Percentiles rank a stretch among this genome's conserved stretches.
These are phyloP conservation scores for Drosophila robusta DNA, from an alignment of 2,888 invertebrate species.

Conservation along the genomic window DNA sequence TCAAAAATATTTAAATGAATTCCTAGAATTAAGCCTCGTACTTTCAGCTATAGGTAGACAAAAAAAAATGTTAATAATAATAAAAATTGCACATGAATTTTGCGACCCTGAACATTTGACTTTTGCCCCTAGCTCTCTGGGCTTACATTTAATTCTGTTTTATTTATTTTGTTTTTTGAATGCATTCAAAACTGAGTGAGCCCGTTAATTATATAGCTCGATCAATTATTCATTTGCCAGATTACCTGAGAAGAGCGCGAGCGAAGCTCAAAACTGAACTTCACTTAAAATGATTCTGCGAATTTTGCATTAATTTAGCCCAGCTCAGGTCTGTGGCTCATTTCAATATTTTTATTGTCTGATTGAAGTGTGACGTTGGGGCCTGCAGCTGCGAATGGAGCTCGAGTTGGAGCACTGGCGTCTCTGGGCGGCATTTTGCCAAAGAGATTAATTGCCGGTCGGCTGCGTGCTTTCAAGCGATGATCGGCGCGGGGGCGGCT, in stretches of 20 bases:
- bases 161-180: conserved; percentile 19
- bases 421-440: conserved; percentile 60
- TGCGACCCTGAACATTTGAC: conserved; percentile 50
- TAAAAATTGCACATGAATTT: conserved; percentile 66
- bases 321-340: conserved; percentile 48
- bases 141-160: conserved; percentile 27
- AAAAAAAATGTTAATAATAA: conserved; percentile 8
- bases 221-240: conserved; percentile 79
- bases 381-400: conserved; percentile 39
- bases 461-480: conserved; percentile 41
- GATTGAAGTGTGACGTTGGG: conserved; percentile 76
- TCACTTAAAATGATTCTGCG: conserved; percentile 79
- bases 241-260: conserved; percentile 68
- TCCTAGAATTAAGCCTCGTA: conserved; percentile 46
- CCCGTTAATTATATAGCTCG: conserved; percentile 77
- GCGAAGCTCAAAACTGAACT: conserved; percentile 54
- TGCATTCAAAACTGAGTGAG: conserved; percentile 72
- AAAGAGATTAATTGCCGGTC: conserved; percentile 74
- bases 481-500: conserved; percentile 45
- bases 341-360: conserved; percentile 79
- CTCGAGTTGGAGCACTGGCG: conserved; percentile 4
- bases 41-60: conserved; percentile 46
- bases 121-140: too few species aligned
- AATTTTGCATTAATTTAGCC: conserved; percentile 66
- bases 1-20: conserved; percentile 44